Base-by-base conservation (phyloP, 2,888 invertebrate species). In the Ypsolopha scabrella region DNA sequence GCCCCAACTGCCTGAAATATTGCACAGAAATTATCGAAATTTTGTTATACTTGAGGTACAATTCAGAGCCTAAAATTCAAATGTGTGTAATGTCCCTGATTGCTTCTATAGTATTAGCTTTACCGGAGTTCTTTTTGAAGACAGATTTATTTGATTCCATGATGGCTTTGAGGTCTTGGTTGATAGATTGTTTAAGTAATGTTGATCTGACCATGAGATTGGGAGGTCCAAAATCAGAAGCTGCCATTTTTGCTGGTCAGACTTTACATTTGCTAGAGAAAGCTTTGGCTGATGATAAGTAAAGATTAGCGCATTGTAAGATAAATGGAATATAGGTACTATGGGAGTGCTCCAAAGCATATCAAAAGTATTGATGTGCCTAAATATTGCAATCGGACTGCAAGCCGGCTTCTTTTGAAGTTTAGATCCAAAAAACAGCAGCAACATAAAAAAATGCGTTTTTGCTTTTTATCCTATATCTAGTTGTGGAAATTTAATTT, bases 1-100 rank as follows among this genome's bases (percentile, higher is more conserved):
- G 92, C 58, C 79, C 89, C 0, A 75, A 89, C 38, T 88, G 90
- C 8, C 72, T 89, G 0, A 87, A 88, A 55, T 93, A 95, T 80
- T 91, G 90, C 0, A 88, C 88, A 55, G 94, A 94, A 63, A 80
- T 93, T 1, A 78, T 94, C 0, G 90, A 91, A 57, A 85, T 94
- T 54, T 86, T 90, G 10, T 87, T 91, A 71, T 89, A 88, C 51
- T 74, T 94, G 59, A 81, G 92, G 41, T 92, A 90, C 61, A 90
- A 92, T 39, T 74, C 87, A 0, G 92, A 94, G 52, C 87, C 90
- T 0, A 90, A 89, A 59, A 89, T 95, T 1, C 87, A 93, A 50
- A 73, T 88, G 13, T 90, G 89, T 6, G 89, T 91, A 0, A 80
- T 94, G n/a, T 88, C 90, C 14, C 80, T 93, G 50, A 72, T 94